A percentile compares a stretch with the other conserved stretches of the same genome.
These are phyloP conservation scores for Azemiops feae DNA, from an alignment of 2,113 vertebrate species.

Conservation along the genomic window DNA sequence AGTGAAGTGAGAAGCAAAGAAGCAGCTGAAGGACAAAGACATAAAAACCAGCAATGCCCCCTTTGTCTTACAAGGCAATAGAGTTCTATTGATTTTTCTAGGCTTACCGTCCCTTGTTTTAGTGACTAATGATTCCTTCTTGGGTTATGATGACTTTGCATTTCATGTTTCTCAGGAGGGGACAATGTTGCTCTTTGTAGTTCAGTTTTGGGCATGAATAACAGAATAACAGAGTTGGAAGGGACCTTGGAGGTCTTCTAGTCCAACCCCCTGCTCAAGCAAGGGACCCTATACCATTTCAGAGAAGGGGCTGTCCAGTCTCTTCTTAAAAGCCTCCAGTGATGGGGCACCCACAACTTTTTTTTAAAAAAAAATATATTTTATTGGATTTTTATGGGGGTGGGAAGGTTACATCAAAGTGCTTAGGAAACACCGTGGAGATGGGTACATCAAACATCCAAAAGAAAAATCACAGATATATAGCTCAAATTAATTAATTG, in stretches of 20 bases:
- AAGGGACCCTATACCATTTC: background rate
- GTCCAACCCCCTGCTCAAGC: background rate
- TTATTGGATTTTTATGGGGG: no score
- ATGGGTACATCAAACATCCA: no score
- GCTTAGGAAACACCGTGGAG: no score
- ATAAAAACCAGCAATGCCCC: conserved; percentile 69
- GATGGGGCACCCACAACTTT: background rate
- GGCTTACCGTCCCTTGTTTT: conserved; percentile 65
- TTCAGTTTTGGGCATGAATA: background rate
- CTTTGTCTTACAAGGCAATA: conserved; percentile 65
- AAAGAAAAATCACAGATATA: no score
- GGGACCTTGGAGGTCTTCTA: background rate
- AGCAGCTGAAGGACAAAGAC: conserved; percentile 74
- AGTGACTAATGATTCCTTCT: conserved; percentile 71
- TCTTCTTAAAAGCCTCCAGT: background rate
- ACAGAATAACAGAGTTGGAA: background rate
- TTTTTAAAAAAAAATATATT: no score
- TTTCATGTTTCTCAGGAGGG: conserved; percentile 58
- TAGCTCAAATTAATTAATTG: no score
- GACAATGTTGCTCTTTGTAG: conserved; percentile 49
- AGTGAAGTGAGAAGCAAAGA: conserved; percentile 60
- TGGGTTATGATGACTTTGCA: conserved; percentile 70
- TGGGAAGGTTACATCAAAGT: no score
- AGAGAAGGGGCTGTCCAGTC: background rate
- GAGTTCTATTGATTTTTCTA: conserved; percentile 72